These are phyloP conservation scores for Cuniculus paca DNA, from an alignment of 2,797 vertebrate genomes.

Conservation along the genomic window DNA sequence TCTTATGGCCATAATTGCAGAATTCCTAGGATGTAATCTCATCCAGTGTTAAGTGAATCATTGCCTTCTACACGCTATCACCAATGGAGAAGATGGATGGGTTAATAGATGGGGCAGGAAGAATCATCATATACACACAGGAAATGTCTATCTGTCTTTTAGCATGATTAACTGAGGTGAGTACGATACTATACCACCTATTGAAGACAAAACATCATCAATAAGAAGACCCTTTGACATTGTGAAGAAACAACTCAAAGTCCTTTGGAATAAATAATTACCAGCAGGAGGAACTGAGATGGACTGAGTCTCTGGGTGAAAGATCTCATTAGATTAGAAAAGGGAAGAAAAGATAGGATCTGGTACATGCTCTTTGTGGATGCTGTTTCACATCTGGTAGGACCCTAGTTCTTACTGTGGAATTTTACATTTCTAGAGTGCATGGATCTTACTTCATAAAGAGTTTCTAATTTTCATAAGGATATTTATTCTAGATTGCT, in stretches of 20 bases:
- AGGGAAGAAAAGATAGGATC: neutral
- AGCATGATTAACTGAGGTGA: neutral
- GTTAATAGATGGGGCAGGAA: neutral
- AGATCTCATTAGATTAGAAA: neutral
- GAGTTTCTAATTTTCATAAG: neutral
- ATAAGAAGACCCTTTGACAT: neutral
- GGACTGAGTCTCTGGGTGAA: neutral
- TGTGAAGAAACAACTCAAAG: neutral
- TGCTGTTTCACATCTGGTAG: neutral
- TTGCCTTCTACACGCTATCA: neutral
- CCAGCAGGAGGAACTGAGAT: neutral
- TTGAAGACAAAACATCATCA: neutral
- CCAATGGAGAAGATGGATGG: neutral
- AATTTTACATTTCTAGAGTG: neutral
- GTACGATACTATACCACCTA: neutral
- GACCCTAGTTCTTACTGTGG: neutral
- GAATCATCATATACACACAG: neutral
- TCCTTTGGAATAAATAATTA: neutral
- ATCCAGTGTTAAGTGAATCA: neutral
- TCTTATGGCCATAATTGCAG: neutral
- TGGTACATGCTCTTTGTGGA: neutral
- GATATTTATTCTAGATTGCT: neutral
- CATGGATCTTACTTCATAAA: neutral
- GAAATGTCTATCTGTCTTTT: neutral
- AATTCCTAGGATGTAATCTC: neutral